phyloP scores from a whole-genome alignment of 1,140 invertebrate genomes.

The Drosophila paulistorum region DNA sequence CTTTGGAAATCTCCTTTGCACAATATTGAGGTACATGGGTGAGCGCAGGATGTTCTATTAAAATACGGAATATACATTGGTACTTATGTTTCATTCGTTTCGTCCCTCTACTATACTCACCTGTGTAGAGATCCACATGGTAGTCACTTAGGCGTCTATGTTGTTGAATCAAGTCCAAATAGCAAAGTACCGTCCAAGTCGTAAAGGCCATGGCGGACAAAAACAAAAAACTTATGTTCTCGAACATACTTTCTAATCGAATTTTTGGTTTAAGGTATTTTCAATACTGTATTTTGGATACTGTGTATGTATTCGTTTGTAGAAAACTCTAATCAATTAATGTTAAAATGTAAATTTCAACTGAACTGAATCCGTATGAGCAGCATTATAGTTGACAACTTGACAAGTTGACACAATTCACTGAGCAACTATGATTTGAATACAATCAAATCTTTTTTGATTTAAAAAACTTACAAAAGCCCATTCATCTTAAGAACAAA shows the following conservation, averaged over 20 bases:
- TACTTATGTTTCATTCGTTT: background rate
- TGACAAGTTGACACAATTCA: background rate
- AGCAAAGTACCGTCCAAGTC: conserved; percentile 55
- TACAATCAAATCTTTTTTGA: too few relatives aligned
- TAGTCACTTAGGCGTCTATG: conserved; percentile 23
- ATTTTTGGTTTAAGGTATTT: conserved; percentile 20
- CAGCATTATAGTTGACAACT: too few relatives aligned
- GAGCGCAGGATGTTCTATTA: conserved; percentile 29
- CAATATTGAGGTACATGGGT: conserved; percentile 14
- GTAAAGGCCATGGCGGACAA: conserved; percentile 50
- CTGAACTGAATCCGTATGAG: background rate
- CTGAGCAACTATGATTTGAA: background rate
- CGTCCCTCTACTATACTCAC: conserved; percentile 9
- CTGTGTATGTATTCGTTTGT: background rate
- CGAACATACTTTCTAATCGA: conserved; percentile 47
- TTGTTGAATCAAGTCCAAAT: conserved; percentile 45
- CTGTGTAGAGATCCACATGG: conserved; percentile 53
- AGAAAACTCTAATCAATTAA: conserved; percentile 3
- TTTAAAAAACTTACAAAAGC: too few relatives aligned
- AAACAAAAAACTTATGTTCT: conserved; percentile 62
- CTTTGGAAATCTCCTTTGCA: background rate
- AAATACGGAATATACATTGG: background rate
- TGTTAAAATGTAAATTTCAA: background rate
- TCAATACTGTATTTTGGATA: conserved; percentile 16
- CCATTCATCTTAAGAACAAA: too few relatives aligned